Evolutionary conservation across 1,140 invertebrate genomes (phyloP).

Genomic region (Hestina assimilis): DNA sequence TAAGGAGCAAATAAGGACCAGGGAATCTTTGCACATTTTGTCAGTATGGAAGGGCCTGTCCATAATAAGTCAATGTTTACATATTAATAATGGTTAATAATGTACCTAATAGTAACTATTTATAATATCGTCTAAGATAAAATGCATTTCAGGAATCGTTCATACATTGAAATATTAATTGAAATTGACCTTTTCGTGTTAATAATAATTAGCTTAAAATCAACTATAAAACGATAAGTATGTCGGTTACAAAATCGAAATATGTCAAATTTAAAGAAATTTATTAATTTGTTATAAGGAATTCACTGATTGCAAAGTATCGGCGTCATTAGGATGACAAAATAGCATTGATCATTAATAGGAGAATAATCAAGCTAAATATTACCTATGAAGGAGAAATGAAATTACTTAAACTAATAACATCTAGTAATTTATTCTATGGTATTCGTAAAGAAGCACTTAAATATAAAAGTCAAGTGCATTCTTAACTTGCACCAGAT

Average conservation of each 20-base stretch:
- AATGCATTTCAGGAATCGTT: constrained; percentile 30
- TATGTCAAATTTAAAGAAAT: too few relatives aligned
- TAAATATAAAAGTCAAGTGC: constrained; percentile 43
- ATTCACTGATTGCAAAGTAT: too few relatives aligned
- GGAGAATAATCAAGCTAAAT: not conserved
- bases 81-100: constrained; percentile 5
- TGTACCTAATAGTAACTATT: constrained; percentile 9
- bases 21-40: too few relatives aligned
- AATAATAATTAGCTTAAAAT: constrained; percentile 8
- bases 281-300: too few relatives aligned
- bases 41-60: too few relatives aligned
- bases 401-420: not conserved
- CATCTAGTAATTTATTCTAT: not conserved
- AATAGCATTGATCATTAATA: too few relatives aligned
- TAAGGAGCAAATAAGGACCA: too few relatives aligned
- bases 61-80: too few relatives aligned
- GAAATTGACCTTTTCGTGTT: not conserved
- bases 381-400: constrained; percentile 12
- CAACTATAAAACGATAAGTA: not conserved
- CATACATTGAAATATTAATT: constrained; percentile 10
- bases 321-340: too few relatives aligned
- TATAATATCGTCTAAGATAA: constrained; percentile 21
- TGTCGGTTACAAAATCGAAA: too few relatives aligned
- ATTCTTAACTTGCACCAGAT: constrained; percentile 36
- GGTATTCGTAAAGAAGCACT: constrained; percentile 41